phyloP scores from a whole-genome alignment of 2,797 vertebrate genomes.

The Podargus strigoides region DNA sequence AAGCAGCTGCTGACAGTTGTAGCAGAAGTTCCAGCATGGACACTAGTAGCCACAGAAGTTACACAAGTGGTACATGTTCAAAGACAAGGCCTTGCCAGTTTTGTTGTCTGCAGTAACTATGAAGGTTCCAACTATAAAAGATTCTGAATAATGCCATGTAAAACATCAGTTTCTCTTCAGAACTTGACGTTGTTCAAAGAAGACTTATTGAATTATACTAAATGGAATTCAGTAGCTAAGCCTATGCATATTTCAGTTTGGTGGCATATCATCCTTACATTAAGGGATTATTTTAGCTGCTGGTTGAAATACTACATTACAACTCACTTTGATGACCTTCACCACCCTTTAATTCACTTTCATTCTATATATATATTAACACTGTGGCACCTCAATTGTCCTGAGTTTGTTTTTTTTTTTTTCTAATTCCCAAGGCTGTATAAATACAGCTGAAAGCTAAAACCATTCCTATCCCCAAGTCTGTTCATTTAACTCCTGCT shows the following conservation, averaged over 20 bases:
- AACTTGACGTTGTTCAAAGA: background rate
- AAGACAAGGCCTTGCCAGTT: background rate
- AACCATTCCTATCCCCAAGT: background rate
- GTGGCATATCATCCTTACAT: background rate
- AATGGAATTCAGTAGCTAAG: background rate
- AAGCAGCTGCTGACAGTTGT: background rate
- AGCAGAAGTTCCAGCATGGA: background rate
- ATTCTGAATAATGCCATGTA: background rate
- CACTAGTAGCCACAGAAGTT: background rate
- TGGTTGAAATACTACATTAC: background rate
- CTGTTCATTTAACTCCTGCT: background rate
- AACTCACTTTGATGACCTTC: background rate
- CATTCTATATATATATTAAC: background rate
- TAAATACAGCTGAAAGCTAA: background rate
- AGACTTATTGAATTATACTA: background rate
- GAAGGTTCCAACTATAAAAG: background rate
- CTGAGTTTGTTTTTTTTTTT: background rate
- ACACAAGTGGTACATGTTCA: rapidly evolving
- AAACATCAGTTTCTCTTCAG: background rate
- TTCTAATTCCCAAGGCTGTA: background rate
- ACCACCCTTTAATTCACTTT: background rate
- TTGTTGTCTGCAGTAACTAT: background rate
- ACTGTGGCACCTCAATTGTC: background rate
- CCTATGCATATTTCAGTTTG: background rate
- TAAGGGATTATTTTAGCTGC: background rate